Conservation (phyloP, 2,113 vertebrate genomes). For the Anguilla rostrata region DNA sequence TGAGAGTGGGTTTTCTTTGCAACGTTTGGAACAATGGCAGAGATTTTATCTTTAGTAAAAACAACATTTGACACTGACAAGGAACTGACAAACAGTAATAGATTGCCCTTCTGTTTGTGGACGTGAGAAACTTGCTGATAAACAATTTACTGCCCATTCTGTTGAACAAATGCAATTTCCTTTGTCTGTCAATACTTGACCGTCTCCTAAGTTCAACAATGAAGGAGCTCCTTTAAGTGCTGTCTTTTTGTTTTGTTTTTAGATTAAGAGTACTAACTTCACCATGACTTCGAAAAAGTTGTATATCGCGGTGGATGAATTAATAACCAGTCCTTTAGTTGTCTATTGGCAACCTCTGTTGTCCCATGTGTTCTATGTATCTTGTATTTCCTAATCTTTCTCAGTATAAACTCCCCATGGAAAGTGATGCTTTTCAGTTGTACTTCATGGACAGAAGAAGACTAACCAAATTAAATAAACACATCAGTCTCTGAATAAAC, state of each 20-base stretch:
- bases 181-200: constrained; percentile 49
- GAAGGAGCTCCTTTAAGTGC: constrained; percentile 5
- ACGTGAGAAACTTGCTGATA: constrained; percentile 69
- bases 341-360: constrained; percentile 14
- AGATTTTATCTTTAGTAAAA: constrained; percentile 55
- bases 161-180: constrained; percentile 70
- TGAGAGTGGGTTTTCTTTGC: constrained; percentile 32
- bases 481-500: background rate
- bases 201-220: constrained; percentile 12
- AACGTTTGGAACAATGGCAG: constrained; percentile 51
- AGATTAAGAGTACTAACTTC: background rate
- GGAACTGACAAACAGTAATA: constrained; percentile 66
- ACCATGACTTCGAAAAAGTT: background rate
- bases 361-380: constrained; percentile 15
- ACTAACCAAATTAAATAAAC: background rate
- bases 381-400: background rate
- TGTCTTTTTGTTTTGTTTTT: background rate
- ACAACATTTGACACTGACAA: constrained; percentile 50
- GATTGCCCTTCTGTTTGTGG: constrained; percentile 68
- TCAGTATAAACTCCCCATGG: background rate
- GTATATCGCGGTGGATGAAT: background rate
- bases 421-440: background rate
- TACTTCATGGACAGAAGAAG: background rate
- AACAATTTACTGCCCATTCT: constrained; percentile 73
- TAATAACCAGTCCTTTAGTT: background rate